These are phyloP conservation scores for Hydrocynus forskahlii DNA, from an alignment of 2,797 vertebrate genomes.

Conservation along the genomic window DNA sequence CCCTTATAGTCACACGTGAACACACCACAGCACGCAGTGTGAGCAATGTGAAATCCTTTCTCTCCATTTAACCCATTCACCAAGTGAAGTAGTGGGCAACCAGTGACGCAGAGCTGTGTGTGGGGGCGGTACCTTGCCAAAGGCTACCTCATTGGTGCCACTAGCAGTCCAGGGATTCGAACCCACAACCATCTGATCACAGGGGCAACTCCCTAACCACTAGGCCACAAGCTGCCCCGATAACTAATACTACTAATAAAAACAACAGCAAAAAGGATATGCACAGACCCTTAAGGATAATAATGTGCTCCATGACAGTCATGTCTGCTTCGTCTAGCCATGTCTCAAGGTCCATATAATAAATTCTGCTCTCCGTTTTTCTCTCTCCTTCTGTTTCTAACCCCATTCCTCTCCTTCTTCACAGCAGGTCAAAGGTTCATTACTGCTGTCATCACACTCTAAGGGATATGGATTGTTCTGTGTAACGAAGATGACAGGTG, in stretches of 20 bases:
- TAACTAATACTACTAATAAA: neutral
- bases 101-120: no score
- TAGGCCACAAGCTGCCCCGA: no score
- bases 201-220: no score
- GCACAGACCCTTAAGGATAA: neutral
- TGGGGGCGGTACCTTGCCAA: no score
- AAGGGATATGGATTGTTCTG: constrained; percentile 51
- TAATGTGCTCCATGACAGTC: neutral
- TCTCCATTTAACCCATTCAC: no score
- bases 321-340: neutral
- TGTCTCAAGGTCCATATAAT: constrained; percentile 25
- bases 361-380: constrained; percentile 26
- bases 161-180: no score
- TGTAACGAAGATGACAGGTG: constrained; percentile 42
- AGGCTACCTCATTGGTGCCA: no score
- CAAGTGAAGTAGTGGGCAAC: no score
- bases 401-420: constrained; percentile 33
- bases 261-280: neutral
- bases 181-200: no score
- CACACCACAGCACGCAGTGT: no score
- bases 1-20: no score
- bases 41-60: no score
- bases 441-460: constrained; percentile 37
- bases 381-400: constrained; percentile 31
- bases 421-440: constrained; percentile 42